Evolutionary conservation across 1,140 invertebrate genomes (phyloP).

Genomic region (Leptinotarsa lineolata): DNA sequence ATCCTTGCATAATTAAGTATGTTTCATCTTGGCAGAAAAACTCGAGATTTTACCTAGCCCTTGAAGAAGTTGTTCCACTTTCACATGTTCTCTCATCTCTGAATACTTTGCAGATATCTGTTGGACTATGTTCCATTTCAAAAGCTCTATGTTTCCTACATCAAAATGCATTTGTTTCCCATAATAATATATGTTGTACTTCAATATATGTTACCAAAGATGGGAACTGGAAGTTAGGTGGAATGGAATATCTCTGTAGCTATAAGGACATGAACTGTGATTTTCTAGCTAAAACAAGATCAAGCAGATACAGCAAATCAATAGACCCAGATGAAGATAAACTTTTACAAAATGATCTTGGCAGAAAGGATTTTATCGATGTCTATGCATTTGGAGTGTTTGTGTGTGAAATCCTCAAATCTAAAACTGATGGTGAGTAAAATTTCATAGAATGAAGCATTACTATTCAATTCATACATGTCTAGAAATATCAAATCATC

Average conservation of each 20-base stretch:
- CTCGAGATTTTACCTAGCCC: constrained; percentile 73
- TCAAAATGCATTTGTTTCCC: constrained; percentile 73
- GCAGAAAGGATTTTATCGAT: constrained; percentile 67
- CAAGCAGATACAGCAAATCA: constrained; percentile 66
- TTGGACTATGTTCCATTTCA: constrained; percentile 75
- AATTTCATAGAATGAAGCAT: too few relatives aligned
- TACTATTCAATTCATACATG: too few relatives aligned
- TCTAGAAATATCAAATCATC: too few relatives aligned
- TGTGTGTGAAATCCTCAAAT: constrained; percentile 72
- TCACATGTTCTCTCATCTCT: constrained; percentile 64
- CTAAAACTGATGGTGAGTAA: constrained; percentile 50
- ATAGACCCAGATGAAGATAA: constrained; percentile 73
- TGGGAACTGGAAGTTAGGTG: constrained; percentile 82
- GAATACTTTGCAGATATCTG: constrained; percentile 75
- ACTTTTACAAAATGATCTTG: constrained; percentile 55
- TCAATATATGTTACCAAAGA: constrained; percentile 81
- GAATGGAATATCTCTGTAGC: constrained; percentile 76
- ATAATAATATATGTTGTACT: constrained; percentile 79
- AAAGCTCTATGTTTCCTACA: constrained; percentile 80
- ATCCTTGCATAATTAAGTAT: constrained; percentile 80
- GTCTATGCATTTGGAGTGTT: constrained; percentile 81
- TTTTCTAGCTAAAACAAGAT: constrained; percentile 71
- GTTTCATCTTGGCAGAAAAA: constrained; percentile 77
- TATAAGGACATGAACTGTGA: constrained; percentile 68
- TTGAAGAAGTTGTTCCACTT: constrained; percentile 75